Evolutionary conservation across 2,113 vertebrate genomes (phyloP).

Genomic region (Bettongia penicillata): DNA sequence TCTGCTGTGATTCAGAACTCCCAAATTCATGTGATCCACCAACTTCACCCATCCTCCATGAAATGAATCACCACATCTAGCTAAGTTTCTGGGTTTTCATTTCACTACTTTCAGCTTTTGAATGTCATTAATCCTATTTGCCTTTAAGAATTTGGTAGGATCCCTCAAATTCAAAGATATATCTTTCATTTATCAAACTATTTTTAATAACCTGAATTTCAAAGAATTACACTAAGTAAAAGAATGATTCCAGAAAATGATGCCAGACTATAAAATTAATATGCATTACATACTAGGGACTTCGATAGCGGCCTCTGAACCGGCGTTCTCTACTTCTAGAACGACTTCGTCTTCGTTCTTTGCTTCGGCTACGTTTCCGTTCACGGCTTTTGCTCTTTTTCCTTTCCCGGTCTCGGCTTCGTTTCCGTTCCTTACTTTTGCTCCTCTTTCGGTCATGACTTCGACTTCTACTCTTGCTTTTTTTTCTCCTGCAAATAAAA

Average conservation of each 20-base stretch:
- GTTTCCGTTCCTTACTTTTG: conserved; percentile 92
- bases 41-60: neutral
- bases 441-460: conserved; percentile 93
- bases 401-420: conserved; percentile 89
- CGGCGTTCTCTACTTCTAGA: conserved; percentile 92
- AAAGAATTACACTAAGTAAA: conserved; percentile 4
- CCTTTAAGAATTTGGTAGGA: conserved; percentile 8
- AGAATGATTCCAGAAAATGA: neutral
- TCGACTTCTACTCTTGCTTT: conserved; percentile 93
- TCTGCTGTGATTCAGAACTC: neutral
- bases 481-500: conserved; percentile 90
- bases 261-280: conserved; percentile 7
- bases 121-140: conserved; percentile 8
- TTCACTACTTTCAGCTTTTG: conserved; percentile 1
- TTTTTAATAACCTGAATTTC: neutral
- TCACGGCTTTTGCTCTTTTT: conserved; percentile 93
- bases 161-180: neutral
- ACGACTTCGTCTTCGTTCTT: conserved; percentile 91
- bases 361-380: conserved; percentile 91
- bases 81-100: neutral
- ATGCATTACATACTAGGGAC: conserved; percentile 90
- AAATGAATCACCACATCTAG: neutral
- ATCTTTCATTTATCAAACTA: neutral
- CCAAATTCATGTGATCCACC: neutral
- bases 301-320: conserved; percentile 92